Percentiles rank a stretch among this genome's conserved stretches.
These are phyloP conservation scores for Urocynchramus pylzowi DNA, from an alignment of 2,113 vertebrate species.

Conservation along the genomic window DNA sequence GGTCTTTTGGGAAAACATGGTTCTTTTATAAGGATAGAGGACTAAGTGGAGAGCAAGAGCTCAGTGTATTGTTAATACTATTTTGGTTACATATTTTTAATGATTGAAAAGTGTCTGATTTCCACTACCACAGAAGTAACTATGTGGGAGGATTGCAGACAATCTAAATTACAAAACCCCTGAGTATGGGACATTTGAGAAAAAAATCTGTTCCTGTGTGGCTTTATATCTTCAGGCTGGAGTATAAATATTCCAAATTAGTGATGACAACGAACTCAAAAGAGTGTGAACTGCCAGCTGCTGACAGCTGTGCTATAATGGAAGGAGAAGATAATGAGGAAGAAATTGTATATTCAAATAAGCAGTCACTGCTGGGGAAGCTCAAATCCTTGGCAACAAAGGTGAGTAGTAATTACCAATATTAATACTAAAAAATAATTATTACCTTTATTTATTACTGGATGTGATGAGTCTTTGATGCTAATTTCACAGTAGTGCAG, in stretches of 20 bases:
- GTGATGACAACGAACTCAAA: slow-evolving; percentile 93
- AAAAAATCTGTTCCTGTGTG: background rate
- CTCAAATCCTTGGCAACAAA: slow-evolving; percentile 93
- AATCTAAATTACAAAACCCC: background rate
- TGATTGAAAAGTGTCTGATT: background rate
- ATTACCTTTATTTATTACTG: background rate
- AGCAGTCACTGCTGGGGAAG: slow-evolving; percentile 88
- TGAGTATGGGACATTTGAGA: background rate
- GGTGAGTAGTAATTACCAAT: slow-evolving; percentile 74
- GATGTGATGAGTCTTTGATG: background rate
- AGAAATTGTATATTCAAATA: slow-evolving; percentile 90
- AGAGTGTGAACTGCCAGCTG: slow-evolving; percentile 91
- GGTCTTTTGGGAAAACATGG: background rate
- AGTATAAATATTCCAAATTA: slow-evolving; percentile 96
- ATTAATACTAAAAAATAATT: slow-evolving; percentile 20
- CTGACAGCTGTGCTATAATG: slow-evolving; percentile 98
- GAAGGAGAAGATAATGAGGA: slow-evolving; percentile 97
- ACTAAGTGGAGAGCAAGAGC: background rate
- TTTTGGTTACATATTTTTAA: background rate
- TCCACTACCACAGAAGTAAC: background rate
- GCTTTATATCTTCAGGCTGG: slow-evolving; percentile 78
- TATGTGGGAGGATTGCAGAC: background rate
- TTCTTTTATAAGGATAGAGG: background rate
- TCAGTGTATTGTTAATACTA: background rate
- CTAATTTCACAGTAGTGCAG: background rate